phyloP scores from a whole-genome alignment of 2,888 invertebrate genomes.

The Lepidonotus clava region DNA sequence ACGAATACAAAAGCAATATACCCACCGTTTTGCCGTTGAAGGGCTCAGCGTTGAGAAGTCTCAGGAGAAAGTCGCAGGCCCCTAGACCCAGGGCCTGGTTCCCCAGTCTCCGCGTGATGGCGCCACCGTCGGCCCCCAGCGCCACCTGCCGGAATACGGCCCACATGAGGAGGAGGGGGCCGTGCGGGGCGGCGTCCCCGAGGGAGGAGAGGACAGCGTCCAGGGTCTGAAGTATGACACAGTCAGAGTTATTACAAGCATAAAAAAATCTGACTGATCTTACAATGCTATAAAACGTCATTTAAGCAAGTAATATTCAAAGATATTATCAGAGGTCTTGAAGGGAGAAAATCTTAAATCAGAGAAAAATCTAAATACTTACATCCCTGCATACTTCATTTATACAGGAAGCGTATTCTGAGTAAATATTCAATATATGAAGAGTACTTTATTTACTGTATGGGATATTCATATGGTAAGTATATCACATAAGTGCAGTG shows the following conservation, averaged over 20 bases:
- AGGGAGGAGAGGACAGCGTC: conserved; percentile 66
- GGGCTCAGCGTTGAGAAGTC: conserved; percentile 71
- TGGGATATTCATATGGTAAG: too few relatives aligned
- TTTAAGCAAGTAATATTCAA: too few relatives aligned
- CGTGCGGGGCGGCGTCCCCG: conserved; percentile 73
- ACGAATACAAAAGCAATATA: conserved; percentile 15
- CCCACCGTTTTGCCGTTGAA: conserved; percentile 75
- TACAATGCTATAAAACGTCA: too few relatives aligned
- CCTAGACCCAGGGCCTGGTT: conserved; percentile 74
- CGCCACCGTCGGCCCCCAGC: conserved; percentile 59
- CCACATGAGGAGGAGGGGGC: conserved; percentile 79
- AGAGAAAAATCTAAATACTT: too few relatives aligned
- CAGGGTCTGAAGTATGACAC: conserved; percentile 63
- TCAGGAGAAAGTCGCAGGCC: conserved; percentile 73
- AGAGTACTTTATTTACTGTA: too few relatives aligned
- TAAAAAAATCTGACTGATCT: too few relatives aligned
- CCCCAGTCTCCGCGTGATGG: conserved; percentile 73
- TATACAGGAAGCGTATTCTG: too few relatives aligned
- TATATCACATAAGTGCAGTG: too few relatives aligned
- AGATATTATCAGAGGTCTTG: too few relatives aligned
- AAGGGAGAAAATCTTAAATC: too few relatives aligned
- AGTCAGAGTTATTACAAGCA: not conserved
- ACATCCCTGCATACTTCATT: too few relatives aligned
- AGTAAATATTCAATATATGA: too few relatives aligned
- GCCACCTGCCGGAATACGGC: conserved; percentile 73